Evolutionary conservation across 2,797 vertebrate genomes (phyloP).

Genomic region (Sebastes variabilis): DNA sequence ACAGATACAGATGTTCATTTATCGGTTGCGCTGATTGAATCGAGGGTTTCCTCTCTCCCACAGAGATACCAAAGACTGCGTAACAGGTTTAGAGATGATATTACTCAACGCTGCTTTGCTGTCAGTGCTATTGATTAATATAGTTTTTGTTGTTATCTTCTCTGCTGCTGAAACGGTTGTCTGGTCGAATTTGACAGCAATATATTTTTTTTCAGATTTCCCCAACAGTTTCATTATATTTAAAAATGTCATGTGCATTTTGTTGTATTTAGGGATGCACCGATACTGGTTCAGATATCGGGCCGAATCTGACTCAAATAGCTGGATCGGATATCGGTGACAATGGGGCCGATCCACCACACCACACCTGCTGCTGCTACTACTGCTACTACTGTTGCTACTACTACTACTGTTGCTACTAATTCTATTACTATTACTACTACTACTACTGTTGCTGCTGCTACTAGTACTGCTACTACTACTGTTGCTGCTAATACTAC

Average conservation of each 20-base stretch:
- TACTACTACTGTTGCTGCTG: accelerated
- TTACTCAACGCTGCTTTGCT: conserved; percentile 4
- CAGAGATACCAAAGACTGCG: background rate
- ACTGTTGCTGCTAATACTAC: no score
- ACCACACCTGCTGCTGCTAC: no score
- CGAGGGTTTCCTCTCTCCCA: conserved; percentile 16
- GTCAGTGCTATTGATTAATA: conserved; percentile 4
- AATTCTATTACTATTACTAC: no score
- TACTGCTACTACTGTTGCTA: no score
- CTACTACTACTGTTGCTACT: no score
- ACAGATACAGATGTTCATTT: conserved; percentile 68
- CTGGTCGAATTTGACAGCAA: background rate
- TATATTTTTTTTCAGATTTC: background rate
- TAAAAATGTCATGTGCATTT: background rate
- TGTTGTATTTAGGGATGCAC: background rate
- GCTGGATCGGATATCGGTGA: no score
- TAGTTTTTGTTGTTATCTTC: background rate
- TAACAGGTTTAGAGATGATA: conserved; percentile 25
- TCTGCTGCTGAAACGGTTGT: background rate
- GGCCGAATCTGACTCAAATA: no score
- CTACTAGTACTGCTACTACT: no score
- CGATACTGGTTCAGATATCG: no score
- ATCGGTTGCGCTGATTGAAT: conserved; percentile 49
- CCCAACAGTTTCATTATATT: background rate
- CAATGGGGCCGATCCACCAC: no score